Evolutionary conservation across 2,113 vertebrate genomes (phyloP).

Genomic region (zebrafish (Danio rerio)): GRCz12tu NC_133190.1:31295001-31295500

Average conservation of each 20-base stretch:
- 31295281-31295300: constrained; percentile 36
- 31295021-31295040: constrained; percentile 35
- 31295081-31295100: constrained; percentile 41
- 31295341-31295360: constrained; percentile 36
- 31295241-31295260: constrained; percentile 41
- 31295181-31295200: constrained; percentile 1
- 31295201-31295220: constrained; percentile 47
- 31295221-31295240: constrained; percentile 52
- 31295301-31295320: constrained; percentile 2
- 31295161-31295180: constrained; percentile 24
- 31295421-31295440: constrained; percentile 69
- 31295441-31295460: constrained; percentile 58
- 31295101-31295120: constrained; percentile 60
- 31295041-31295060: constrained; percentile 48
- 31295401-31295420: constrained; percentile 69
- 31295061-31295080: constrained; percentile 68
- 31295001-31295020: constrained; percentile 75
- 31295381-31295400: constrained; percentile 75
- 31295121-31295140: constrained; percentile 70
- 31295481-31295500: constrained; percentile 75
- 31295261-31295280: constrained; percentile 72
- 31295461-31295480: constrained; percentile 61
- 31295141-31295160: constrained; percentile 58
- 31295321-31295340: constrained; percentile 25
- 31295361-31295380: constrained; percentile 61